Evolutionary conservation across 1,140 invertebrate genomes (phyloP).

Genomic region (Brachionus plicatilis): DNA sequence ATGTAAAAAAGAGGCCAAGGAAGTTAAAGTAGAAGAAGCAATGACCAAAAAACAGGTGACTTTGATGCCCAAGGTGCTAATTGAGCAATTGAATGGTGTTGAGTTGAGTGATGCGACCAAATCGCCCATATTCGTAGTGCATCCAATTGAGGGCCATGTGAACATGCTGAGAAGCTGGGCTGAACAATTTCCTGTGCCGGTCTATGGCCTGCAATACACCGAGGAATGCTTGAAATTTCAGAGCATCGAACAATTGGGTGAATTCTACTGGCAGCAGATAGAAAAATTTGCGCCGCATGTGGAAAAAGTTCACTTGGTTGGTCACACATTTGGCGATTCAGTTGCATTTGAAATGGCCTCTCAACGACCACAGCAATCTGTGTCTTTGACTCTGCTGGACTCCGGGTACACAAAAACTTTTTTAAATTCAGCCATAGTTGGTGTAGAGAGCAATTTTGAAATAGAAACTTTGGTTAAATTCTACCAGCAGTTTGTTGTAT

Average conservation of each 20-base stretch:
- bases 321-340: not conserved
- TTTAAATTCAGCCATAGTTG: not conserved
- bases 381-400: not conserved
- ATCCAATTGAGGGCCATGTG: not conserved
- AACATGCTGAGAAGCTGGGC: not conserved
- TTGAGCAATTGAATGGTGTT: conserved; percentile 17
- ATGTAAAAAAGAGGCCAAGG: not conserved
- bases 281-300: not conserved
- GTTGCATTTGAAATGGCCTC: conserved; percentile 31
- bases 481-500: not conserved
- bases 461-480: not conserved
- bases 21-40: not conserved
- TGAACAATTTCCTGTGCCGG: not conserved
- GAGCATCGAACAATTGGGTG: not conserved
- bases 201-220: not conserved
- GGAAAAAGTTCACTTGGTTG: not conserved
- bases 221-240: not conserved
- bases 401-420: not conserved
- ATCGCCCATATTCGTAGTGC: not conserved
- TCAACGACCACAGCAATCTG: not conserved
- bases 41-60: not conserved
- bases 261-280: conserved; percentile 20
- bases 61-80: not conserved
- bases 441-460: not conserved
- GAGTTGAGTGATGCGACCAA: not conserved